These are phyloP conservation scores for Phrynocephalus versicolor DNA, from an alignment of 2,113 vertebrate species.

Conservation along the genomic window DNA sequence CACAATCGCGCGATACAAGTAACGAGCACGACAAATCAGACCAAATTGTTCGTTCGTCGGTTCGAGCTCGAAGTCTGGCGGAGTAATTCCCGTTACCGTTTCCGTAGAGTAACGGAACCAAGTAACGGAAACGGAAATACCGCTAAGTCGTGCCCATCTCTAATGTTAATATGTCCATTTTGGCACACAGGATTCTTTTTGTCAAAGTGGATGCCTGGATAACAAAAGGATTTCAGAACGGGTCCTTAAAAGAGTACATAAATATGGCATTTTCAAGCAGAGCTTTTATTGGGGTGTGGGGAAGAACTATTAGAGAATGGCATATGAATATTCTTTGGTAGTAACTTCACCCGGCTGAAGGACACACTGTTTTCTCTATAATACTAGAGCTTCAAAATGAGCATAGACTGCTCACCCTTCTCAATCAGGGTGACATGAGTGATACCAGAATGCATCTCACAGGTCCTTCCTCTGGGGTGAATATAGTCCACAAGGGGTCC, in stretches of 20 bases:
- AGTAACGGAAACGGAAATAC: too few relatives aligned
- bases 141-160: too few relatives aligned
- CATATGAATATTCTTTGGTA: conserved; percentile 7
- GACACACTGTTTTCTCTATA: not conserved
- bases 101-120: too few relatives aligned
- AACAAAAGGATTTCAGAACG: conserved; percentile 16
- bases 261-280: conserved; percentile 44
- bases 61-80: too few relatives aligned
- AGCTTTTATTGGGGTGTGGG: not conserved
- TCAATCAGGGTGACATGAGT: not conserved
- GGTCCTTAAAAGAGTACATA: conserved; percentile 29
- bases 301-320: not conserved
- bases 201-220: not conserved
- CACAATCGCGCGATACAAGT: too few relatives aligned
- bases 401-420: not conserved
- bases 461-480: not conserved
- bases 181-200: conserved; percentile 8
- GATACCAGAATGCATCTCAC: not conserved
- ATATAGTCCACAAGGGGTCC: not conserved
- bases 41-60: too few relatives aligned
- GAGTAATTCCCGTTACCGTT: too few relatives aligned
- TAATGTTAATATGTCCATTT: not conserved
- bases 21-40: too few relatives aligned
- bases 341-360: conserved; percentile 24
- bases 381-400: not conserved